Evolutionary conservation across 2,888 invertebrate genomes (phyloP).

Genomic region (Acronicta alni): DNA sequence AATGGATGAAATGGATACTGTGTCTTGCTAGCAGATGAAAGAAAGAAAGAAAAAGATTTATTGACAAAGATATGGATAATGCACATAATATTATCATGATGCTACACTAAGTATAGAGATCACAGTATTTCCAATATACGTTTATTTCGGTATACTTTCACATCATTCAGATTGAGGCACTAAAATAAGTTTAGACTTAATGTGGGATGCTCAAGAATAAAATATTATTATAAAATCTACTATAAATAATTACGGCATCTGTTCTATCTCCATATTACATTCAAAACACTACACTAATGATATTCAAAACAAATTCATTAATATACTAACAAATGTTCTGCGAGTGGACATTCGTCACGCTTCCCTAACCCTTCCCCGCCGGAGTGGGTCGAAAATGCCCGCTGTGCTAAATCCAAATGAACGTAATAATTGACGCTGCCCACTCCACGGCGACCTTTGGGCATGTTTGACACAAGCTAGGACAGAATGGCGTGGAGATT

Average conservation of each 20-base stretch:
- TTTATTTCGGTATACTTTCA: too few relatives aligned
- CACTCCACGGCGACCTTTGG: slow-evolving; percentile 65
- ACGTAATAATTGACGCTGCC: slow-evolving; percentile 86
- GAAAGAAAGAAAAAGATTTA: too few relatives aligned
- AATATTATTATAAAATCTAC: neutral
- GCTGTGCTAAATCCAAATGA: slow-evolving; percentile 87
- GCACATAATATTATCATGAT: too few relatives aligned
- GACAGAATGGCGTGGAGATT: slow-evolving; percentile 60
- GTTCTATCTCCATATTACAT: neutral
- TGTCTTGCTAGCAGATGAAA: too few relatives aligned
- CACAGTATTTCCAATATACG: too few relatives aligned
- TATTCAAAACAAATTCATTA: slow-evolving; percentile 69
- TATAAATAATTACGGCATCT: neutral
- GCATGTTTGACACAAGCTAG: slow-evolving; percentile 57
- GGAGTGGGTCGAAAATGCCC: slow-evolving; percentile 71
- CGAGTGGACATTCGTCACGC: slow-evolving; percentile 76
- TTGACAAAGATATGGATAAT: too few relatives aligned
- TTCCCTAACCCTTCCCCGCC: slow-evolving; percentile 76
- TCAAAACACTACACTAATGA: slow-evolving; percentile 16
- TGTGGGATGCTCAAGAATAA: too few relatives aligned
- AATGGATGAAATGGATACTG: too few relatives aligned
- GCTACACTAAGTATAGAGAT: too few relatives aligned
- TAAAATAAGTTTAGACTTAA: too few relatives aligned
- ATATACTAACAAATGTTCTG: slow-evolving; percentile 76
- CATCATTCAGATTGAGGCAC: too few relatives aligned